Evolutionary conservation across 2,888 invertebrate genomes (phyloP).

Genomic region (Halictus ligatus): DNA sequence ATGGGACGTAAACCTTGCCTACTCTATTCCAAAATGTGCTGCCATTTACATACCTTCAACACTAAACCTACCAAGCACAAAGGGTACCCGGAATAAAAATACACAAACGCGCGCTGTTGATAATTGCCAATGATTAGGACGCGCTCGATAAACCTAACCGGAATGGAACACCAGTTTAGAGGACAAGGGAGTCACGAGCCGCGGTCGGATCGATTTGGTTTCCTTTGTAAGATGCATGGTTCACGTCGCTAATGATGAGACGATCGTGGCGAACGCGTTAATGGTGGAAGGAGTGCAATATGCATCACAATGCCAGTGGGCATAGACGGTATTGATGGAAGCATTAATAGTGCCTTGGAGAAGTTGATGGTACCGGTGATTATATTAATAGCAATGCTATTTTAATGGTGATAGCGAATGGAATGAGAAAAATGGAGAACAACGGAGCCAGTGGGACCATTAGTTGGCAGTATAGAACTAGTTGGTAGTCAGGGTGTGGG

Average conservation of each 20-base stretch:
- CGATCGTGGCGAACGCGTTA: not conserved
- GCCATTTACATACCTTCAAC: not conserved
- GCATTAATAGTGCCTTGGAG: not conserved
- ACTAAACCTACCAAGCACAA: not conserved
- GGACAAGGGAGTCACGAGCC: not conserved
- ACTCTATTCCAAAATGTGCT: too few relatives aligned
- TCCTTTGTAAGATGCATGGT: conserved; percentile 23
- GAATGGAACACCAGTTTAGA: conserved; percentile 3
- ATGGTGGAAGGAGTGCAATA: conserved; percentile 15
- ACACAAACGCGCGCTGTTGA: not conserved
- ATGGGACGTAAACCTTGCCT: too few relatives aligned
- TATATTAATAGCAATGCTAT: not conserved
- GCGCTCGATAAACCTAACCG: not conserved
- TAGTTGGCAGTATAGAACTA: not conserved
- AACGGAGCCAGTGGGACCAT: not conserved
- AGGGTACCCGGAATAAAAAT: not conserved
- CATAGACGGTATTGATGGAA: not conserved
- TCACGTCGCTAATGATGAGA: conserved; percentile 31
- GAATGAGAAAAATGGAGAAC: not conserved
- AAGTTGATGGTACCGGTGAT: conserved; percentile 1
- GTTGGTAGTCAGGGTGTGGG: not conserved
- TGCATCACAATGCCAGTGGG: conserved; percentile 8
- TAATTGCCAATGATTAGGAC: not conserved
- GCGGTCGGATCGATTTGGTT: conserved; percentile 21
- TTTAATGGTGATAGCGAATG: not conserved